Conservation (phyloP, 2,888 invertebrate species). For the Autographa pulchrina region DNA sequence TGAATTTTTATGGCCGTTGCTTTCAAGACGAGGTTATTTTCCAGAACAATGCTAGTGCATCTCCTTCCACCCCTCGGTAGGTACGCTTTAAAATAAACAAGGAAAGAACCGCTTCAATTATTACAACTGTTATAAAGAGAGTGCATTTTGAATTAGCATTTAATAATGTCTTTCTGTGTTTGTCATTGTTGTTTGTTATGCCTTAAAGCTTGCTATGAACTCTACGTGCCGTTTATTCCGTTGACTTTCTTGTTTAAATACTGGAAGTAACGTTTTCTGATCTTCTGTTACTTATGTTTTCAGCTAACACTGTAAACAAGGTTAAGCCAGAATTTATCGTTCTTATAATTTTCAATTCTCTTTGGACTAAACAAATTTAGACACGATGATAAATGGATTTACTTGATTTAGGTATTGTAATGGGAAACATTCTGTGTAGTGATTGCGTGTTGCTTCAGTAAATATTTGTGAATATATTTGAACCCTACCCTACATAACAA, state of each 20-base stretch:
- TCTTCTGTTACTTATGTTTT: constrained; percentile 42
- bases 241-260: constrained; percentile 51
- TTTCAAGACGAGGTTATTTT: constrained; percentile 73
- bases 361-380: background rate
- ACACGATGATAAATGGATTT: background rate
- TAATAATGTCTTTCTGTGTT: constrained; percentile 50
- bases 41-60: constrained; percentile 71
- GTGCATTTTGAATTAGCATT: constrained; percentile 60
- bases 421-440: background rate
- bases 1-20: constrained; percentile 74
- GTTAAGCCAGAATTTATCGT: constrained; percentile 30
- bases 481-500: too few species aligned
- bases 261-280: constrained; percentile 33
- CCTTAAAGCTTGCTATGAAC: constrained; percentile 30
- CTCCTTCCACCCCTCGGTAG: constrained; percentile 54
- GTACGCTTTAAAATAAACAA: constrained; percentile 64
- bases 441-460: background rate
- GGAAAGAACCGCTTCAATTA: constrained; percentile 64
- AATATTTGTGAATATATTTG: too few species aligned
- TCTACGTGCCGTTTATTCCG: constrained; percentile 40
- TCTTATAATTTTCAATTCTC: constrained; percentile 15
- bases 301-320: constrained; percentile 34
- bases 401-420: background rate
- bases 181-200: constrained; percentile 36
- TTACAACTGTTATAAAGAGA: constrained; percentile 58